phyloP scores from a whole-genome alignment of 2,797 vertebrate species.

The Sorex maritimensis region DNA sequence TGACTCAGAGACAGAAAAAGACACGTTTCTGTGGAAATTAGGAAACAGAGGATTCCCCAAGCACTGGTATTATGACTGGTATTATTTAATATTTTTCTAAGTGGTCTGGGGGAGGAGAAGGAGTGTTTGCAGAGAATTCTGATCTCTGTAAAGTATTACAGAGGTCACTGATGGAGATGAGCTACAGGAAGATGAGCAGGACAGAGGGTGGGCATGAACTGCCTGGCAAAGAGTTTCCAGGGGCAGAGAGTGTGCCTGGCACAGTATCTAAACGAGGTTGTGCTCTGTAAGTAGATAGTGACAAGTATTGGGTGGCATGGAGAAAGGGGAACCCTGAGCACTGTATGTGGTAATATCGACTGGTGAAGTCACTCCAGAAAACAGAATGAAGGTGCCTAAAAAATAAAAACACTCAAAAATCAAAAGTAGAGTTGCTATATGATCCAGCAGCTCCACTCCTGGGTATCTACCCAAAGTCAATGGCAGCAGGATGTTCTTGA shows the following conservation, averaged over 20 bases:
- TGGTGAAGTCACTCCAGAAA: neutral
- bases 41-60: neutral
- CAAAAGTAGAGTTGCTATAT: neutral
- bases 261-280: neutral
- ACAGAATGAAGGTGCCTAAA: neutral
- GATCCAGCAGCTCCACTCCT: neutral
- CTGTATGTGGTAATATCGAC: neutral
- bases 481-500: neutral
- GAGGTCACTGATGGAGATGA: neutral
- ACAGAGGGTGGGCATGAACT: neutral
- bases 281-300: neutral
- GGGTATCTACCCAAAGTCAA: neutral
- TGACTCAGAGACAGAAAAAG: conserved; percentile 60
- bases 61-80: conserved; percentile 5
- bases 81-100: conserved; percentile 44
- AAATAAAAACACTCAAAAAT: neutral
- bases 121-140: neutral
- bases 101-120: neutral
- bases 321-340: neutral
- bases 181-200: neutral
- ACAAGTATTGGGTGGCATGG: neutral
- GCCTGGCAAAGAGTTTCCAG: neutral
- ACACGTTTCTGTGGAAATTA: neutral
- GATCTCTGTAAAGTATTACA: neutral
- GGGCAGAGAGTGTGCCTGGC: neutral